Evolutionary conservation across 30 jellyfish, hydroid and myxozoan genomes (phyloP), one percentile per base, ranked within the genome.

Genomic region (Aurelia sp.): DNA sequence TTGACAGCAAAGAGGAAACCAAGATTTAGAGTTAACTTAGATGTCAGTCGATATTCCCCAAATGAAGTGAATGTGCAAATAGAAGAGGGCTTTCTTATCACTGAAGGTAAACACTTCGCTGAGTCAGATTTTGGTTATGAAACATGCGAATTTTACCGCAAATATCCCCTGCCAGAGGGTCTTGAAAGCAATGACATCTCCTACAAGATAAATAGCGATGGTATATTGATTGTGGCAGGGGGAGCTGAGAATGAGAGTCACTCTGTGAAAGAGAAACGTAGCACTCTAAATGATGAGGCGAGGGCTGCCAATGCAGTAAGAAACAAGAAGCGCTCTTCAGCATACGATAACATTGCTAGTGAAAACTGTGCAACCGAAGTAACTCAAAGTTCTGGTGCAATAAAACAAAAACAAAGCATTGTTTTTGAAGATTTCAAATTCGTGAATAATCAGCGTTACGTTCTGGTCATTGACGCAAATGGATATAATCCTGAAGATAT

Each of bases 141-240:
- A 60, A 79, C 98, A 18, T 92, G 96, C 72, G 89, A 86, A 53
- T 92, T 92, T 73, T 91, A 84, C 64, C 94, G 98, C 41, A 86
- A 85, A 33, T 92, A 82, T 67, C 98, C 98, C 31, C 85, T 92
- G 16, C 98, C 98, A 18, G 96, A 79, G 27, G 98, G 98, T 7
- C 78, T 85, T 40, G 77, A 66, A 61, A 58, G 77, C 58, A 41
- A 76, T 8, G 96, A 92, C 67, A 86, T 92, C 17, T 55, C 91
- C 18, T 92, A 86, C 60, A 78, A 78, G 23, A 92, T 86, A 62
- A 92, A 75, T 58, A 59, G 68, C 15, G 95, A 92, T 65, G 98
- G 98, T 6, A 70, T 92, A 10, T 71, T 92, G 37, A 79, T 84
- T 21, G 92, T 92, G 17, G 77, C 89, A 22, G 97, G 97, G 33